Evolutionary conservation across 2,113 vertebrate species (phyloP).

Genomic region (Tamias sibiricus): DNA sequence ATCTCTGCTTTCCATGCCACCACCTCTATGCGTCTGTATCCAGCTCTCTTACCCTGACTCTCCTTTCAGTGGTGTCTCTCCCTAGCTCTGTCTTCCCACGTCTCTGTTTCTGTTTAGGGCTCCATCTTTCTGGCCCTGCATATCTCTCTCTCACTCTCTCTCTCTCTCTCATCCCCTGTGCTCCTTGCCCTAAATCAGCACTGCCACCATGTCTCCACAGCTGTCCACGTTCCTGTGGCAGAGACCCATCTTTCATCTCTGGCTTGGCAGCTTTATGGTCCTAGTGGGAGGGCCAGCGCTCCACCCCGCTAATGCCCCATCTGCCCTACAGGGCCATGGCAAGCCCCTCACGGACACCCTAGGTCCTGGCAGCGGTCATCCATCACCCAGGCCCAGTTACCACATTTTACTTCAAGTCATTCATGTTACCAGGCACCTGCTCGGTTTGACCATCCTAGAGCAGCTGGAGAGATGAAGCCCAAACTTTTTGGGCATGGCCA

Average conservation of each 20-base stretch:
- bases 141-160: background rate
- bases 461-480: background rate
- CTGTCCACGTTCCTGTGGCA: background rate
- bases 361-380: background rate
- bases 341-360: background rate
- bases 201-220: background rate
- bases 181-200: constrained; percentile 41
- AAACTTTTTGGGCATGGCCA: background rate
- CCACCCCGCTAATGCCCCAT: background rate
- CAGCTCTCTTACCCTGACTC: background rate
- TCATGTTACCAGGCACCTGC: background rate
- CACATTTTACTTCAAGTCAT: background rate
- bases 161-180: background rate
- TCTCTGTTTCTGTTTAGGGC: background rate
- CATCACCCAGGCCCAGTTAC: background rate
- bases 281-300: accelerated
- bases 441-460: background rate
- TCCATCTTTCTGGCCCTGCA: background rate
- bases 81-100: background rate
- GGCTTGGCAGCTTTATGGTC: constrained; percentile 40
- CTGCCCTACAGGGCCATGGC: background rate
- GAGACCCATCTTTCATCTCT: constrained; percentile 49
- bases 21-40: background rate
- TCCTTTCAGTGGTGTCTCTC: background rate
- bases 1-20: background rate